Evolutionary conservation across 2,113 vertebrate genomes (phyloP).

Genomic region (Vidua macroura): DNA sequence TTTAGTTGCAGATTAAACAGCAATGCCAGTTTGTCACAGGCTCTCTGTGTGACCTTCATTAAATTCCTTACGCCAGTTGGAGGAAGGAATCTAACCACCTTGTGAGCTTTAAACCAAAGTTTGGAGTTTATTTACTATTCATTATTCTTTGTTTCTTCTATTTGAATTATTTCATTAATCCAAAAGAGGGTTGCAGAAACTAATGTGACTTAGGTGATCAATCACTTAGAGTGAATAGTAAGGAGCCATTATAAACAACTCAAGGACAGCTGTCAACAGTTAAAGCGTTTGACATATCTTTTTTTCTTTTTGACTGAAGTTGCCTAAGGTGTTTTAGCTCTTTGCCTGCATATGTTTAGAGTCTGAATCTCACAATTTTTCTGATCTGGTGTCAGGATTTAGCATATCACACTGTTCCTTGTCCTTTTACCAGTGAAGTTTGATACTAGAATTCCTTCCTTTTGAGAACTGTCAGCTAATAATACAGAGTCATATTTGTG

Average conservation of each 20-base stretch:
- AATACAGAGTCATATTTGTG: neutral
- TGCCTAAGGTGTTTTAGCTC: neutral
- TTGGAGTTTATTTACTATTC: neutral
- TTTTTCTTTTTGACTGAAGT: neutral
- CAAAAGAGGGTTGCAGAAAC: neutral
- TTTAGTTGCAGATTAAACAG: neutral
- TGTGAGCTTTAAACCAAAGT: neutral
- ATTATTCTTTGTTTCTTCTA: conserved; percentile 3
- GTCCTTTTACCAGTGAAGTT: neutral
- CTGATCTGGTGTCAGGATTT: neutral
- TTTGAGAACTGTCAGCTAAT: neutral
- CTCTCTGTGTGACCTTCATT: neutral
- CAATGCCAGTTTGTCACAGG: neutral
- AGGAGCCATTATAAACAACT: neutral
- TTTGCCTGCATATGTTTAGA: neutral
- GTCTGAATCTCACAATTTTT: neutral
- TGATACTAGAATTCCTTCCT: neutral
- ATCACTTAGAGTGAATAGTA: neutral
- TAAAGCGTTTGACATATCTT: neutral
- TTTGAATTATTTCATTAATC: conserved; percentile 26
- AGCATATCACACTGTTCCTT: neutral
- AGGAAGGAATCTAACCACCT: neutral
- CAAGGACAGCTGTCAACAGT: conserved; percentile 5
- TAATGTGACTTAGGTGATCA: neutral
- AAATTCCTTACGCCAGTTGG: neutral